phyloP scores from a whole-genome alignment of 2,113 vertebrate genomes.

The Scytalopus superciliaris region DNA sequence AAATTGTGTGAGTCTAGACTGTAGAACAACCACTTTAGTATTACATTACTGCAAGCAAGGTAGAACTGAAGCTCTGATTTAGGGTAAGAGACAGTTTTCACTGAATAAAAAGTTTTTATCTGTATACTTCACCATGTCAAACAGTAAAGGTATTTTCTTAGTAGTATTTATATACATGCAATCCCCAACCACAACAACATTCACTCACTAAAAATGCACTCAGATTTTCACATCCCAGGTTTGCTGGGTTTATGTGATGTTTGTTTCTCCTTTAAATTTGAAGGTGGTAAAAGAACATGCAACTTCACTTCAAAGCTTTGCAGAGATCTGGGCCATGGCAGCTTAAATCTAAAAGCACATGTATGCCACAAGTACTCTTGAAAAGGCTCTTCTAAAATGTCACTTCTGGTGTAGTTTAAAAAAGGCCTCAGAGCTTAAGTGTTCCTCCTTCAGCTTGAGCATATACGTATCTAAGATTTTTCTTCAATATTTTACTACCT shows the following conservation, averaged over 20 bases:
- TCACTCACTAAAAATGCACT: not conserved
- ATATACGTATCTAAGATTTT: not conserved
- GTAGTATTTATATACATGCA: not conserved
- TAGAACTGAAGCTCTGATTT: not conserved
- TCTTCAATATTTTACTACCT: not conserved
- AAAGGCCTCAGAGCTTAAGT: not conserved
- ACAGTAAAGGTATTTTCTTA: not conserved
- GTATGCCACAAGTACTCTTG: not conserved
- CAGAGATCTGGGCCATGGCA: not conserved
- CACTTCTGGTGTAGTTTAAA: not conserved
- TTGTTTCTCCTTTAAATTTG: not conserved
- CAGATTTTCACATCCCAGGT: not conserved
- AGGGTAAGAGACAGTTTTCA: not conserved
- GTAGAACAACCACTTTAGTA: not conserved
- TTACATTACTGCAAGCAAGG: not conserved
- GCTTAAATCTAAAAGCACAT: not conserved
- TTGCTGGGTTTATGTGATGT: not conserved
- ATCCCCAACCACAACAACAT: rapidly evolving
- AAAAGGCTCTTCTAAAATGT: not conserved
- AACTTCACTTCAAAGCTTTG: not conserved
- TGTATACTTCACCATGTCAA: not conserved
- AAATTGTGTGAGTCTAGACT: not conserved
- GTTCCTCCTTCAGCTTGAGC: not conserved
- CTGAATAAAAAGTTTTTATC: not conserved
- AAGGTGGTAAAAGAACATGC: not conserved